These are phyloP conservation scores for Mizuhopecten yessoensis DNA, from an alignment of 1,140 invertebrate genomes.

Conservation along the genomic window DNA sequence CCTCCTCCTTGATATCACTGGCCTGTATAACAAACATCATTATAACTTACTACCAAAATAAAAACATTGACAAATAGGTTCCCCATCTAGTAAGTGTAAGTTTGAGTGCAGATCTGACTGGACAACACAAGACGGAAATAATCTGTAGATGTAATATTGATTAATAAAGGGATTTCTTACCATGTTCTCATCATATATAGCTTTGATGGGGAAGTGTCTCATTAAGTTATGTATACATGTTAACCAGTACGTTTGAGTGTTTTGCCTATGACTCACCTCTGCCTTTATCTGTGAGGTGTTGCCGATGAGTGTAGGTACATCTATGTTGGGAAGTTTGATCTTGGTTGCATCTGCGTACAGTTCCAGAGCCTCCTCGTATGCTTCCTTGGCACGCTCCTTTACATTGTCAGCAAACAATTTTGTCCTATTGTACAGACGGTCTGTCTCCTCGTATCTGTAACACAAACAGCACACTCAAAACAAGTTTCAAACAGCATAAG, in stretches of 20 bases:
- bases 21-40: conserved; percentile 80
- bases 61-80: too few species aligned
- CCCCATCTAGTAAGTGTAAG: too few species aligned
- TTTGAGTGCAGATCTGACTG: too few species aligned
- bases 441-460: conserved; percentile 72
- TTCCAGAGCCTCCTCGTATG: conserved; percentile 91
- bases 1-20: conserved; percentile 84
- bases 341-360: conserved; percentile 90
- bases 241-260: too few species aligned
- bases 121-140: too few species aligned
- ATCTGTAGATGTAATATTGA: too few species aligned
- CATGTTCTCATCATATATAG: too few species aligned
- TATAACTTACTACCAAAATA: too few species aligned
- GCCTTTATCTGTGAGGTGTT: conserved; percentile 85
- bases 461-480: not conserved
- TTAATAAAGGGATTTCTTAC: too few species aligned
- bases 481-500: too few species aligned
- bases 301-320: conserved; percentile 88
- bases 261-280: conserved; percentile 73
- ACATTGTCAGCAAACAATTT: conserved; percentile 89
- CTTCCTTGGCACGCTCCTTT: conserved; percentile 88
- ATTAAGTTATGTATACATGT: too few species aligned
- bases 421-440: conserved; percentile 87
- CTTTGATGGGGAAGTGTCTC: too few species aligned
- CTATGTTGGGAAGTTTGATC: conserved; percentile 89